Evolutionary conservation across 2,888 invertebrate genomes (phyloP).

Genomic region (Tuta absoluta): DNA sequence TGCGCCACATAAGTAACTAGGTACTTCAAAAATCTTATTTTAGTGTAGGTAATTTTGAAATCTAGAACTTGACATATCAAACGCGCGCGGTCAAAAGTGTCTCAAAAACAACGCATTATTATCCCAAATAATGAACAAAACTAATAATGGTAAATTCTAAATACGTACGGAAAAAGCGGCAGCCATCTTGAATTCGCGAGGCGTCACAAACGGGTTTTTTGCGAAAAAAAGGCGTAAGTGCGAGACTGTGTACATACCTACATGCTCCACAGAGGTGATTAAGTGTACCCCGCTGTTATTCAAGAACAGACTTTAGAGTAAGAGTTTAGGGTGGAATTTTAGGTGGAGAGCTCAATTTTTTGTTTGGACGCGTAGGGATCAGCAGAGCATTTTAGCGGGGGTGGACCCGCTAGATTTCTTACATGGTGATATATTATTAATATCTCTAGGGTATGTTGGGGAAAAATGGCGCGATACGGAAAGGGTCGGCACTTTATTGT

Average conservation of each 20-base stretch:
- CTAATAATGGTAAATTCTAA: conserved; percentile 20
- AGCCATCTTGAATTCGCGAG: conserved; percentile 76
- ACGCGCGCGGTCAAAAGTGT: background rate
- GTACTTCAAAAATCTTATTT: too few species aligned
- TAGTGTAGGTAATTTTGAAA: too few species aligned
- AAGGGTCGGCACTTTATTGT: conserved; percentile 59
- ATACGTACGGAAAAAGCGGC: conserved; percentile 34
- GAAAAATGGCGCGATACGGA: conserved; percentile 66
- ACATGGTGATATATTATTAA: conserved; percentile 77
- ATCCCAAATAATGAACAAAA: conserved; percentile 1
- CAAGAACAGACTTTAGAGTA: conserved; percentile 29
- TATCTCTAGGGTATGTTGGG: conserved; percentile 59
- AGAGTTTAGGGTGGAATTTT: conserved; percentile 32
- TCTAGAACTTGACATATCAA: too few species aligned
- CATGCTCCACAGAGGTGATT: conserved; percentile 69
- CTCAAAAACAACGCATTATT: background rate
- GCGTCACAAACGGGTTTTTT: conserved; percentile 71
- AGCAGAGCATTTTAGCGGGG: conserved; percentile 61
- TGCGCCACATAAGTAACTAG: too few species aligned
- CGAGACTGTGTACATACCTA: conserved; percentile 69
- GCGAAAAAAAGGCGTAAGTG: conserved; percentile 72
- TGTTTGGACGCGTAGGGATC: conserved; percentile 62
- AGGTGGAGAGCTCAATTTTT: conserved; percentile 47
- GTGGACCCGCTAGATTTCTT: conserved; percentile 62
- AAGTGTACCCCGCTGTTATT: conserved; percentile 47